Conservation (phyloP, 2,888 invertebrate genomes). For the Pheosia tremula region DNA sequence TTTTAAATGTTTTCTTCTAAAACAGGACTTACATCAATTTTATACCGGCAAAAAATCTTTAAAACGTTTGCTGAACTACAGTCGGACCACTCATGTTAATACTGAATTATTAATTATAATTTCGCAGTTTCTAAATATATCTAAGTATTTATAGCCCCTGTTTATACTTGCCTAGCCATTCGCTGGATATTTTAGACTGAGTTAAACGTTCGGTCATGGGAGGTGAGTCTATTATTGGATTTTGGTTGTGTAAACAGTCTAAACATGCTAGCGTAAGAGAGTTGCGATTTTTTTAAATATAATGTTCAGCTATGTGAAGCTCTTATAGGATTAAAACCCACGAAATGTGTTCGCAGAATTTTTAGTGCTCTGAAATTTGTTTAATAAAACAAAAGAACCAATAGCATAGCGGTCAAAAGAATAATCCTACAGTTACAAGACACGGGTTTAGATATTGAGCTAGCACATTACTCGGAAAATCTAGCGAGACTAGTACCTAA, state of each 20-base stretch:
- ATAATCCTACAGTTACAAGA: no score
- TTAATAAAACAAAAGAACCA: no score
- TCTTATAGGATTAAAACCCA: no score
- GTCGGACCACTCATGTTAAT: not conserved
- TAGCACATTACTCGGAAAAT: no score
- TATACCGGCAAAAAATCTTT: not conserved
- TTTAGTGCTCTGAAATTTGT: no score
- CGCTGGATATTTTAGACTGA: conserved; percentile 3
- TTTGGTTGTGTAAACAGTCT: not conserved
- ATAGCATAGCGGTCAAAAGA: no score
- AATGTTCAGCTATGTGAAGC: not conserved
- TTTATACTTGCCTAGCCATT: conserved; percentile 23
- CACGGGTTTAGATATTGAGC: no score
- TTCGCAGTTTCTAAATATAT: conserved; percentile 13
- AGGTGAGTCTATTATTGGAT: conserved; percentile 14
- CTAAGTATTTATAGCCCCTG: conserved; percentile 30
- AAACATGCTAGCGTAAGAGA: not conserved
- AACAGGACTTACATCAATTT: no score
- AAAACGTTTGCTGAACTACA: not conserved
- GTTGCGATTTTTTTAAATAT: not conserved
- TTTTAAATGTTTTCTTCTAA: no score
- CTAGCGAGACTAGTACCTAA: no score
- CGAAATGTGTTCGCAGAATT: no score
- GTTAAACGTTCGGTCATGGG: conserved; percentile 14
- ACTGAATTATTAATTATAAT: conserved; percentile 9